phyloP scores from a whole-genome alignment of 1,140 invertebrate species.

The Drosophila punjabiensis region DNA sequence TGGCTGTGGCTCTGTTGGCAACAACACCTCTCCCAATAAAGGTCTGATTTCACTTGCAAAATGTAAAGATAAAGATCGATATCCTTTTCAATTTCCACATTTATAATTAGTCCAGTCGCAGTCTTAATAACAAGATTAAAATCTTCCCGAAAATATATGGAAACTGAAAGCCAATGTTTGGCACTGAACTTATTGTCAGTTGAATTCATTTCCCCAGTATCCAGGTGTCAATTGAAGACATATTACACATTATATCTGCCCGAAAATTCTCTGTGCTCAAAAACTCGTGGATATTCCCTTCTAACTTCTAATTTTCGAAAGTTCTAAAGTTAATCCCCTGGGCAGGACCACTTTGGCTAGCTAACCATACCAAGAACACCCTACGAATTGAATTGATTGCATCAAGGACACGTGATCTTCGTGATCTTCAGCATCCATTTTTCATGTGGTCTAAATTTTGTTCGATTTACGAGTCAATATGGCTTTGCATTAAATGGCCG shows the following conservation, averaged over 20 bases:
- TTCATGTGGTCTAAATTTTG: slow-evolving; percentile 22
- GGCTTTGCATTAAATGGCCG: slow-evolving; percentile 18
- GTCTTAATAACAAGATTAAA: background rate
- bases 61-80: too few species aligned
- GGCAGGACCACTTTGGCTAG: background rate
- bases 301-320: background rate
- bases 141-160: background rate
- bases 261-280: slow-evolving; percentile 19
- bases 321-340: slow-evolving; percentile 7
- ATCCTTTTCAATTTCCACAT: too few species aligned
- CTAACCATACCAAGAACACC: background rate
- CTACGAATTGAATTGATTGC: background rate
- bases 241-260: slow-evolving; percentile 2
- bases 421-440: slow-evolving; percentile 4
- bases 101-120: too few species aligned
- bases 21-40: background rate
- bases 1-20: background rate
- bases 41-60: background rate
- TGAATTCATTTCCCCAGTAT: background rate
- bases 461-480: slow-evolving; percentile 12
- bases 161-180: background rate
- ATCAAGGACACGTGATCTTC: slow-evolving; percentile 9
- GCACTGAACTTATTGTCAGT: background rate
- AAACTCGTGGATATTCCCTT: slow-evolving; percentile 7
- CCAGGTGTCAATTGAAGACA: slow-evolving; percentile 9